Conservation (phyloP, 1,140 invertebrate species). For the Phymastichus coffea region DNA sequence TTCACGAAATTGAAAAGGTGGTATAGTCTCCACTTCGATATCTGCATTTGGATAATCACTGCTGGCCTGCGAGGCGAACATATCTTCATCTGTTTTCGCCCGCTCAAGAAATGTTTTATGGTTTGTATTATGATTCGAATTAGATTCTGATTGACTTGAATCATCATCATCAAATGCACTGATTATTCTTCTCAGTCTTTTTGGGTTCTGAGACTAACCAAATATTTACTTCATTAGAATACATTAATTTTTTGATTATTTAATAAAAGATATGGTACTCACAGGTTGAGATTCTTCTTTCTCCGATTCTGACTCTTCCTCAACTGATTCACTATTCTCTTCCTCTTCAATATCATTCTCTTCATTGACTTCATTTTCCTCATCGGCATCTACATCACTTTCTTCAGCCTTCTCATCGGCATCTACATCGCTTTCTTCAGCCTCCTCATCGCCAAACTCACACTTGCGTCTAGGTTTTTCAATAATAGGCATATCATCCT, state of each 20-base stretch:
- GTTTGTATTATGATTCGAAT: conserved; percentile 26
- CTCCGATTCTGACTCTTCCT: conserved; percentile 42
- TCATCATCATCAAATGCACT: conserved; percentile 46
- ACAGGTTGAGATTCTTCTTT: conserved; percentile 34
- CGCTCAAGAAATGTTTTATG: conserved; percentile 15
- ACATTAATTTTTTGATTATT: background rate
- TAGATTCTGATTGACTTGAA: conserved; percentile 32
- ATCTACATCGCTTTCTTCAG: conserved; percentile 45
- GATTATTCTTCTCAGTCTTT: conserved; percentile 44
- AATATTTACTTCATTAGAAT: background rate
- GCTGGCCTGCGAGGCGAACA: conserved; percentile 31
- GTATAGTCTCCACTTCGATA: conserved; percentile 30
- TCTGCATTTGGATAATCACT: conserved; percentile 34
- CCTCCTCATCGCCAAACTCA: conserved; percentile 49
- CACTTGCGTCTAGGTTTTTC: conserved; percentile 39
- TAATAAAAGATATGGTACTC: background rate
- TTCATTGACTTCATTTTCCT: conserved; percentile 45
- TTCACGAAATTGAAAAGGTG: background rate
- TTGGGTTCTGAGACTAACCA: conserved; percentile 32
- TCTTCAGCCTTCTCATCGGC: conserved; percentile 49
- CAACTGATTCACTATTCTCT: conserved; percentile 41
- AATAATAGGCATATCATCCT: conserved; percentile 37
- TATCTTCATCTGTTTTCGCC: conserved; percentile 36
- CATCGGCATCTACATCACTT: conserved; percentile 44
- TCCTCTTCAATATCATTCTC: conserved; percentile 41